These are phyloP conservation scores for Cerceris rybyensis DNA, from an alignment of 2,888 invertebrate species.

Conservation along the genomic window DNA sequence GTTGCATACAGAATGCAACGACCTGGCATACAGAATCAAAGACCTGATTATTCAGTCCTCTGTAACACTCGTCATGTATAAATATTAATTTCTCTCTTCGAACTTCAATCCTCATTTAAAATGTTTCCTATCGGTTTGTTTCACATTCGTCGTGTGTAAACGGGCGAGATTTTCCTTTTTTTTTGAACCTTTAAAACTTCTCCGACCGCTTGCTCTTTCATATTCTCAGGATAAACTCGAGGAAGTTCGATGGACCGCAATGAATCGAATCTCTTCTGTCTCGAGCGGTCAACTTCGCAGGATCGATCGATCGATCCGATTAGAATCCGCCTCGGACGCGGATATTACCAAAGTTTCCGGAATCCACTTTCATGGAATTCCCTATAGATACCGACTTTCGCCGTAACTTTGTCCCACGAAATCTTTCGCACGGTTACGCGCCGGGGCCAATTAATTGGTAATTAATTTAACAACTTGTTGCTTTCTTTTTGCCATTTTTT, in stretches of 20 bases:
- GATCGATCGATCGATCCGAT: conserved; percentile 64
- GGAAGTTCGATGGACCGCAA: conserved; percentile 53
- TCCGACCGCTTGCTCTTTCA: conserved; percentile 8
- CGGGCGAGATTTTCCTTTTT: background rate
- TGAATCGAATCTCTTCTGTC: conserved; percentile 51
- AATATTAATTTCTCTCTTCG: conserved; percentile 5
- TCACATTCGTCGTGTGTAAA: conserved; percentile 2
- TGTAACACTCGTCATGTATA: conserved; percentile 57
- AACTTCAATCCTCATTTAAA: background rate
- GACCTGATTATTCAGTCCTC: background rate
- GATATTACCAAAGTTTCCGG: conserved; percentile 65
- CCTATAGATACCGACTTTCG: conserved; percentile 59
- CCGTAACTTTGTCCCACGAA: conserved; percentile 31
- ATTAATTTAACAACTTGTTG: background rate
- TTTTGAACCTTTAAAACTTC: background rate
- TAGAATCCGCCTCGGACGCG: conserved; percentile 48
- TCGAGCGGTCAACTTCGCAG: conserved; percentile 42
- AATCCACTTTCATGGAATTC: conserved; percentile 63
- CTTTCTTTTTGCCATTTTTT: too few relatives aligned
- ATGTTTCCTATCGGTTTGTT: too few relatives aligned
- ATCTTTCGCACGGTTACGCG: conserved; percentile 28
- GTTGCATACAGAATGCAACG: too few relatives aligned
- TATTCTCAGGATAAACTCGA: conserved; percentile 54
- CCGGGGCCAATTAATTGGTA: conserved; percentile 2
- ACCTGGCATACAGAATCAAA: too few relatives aligned